These are phyloP conservation scores for Petrocephalus zakoni DNA, from an alignment of 2,113 vertebrate genomes.

Conservation along the genomic window DNA sequence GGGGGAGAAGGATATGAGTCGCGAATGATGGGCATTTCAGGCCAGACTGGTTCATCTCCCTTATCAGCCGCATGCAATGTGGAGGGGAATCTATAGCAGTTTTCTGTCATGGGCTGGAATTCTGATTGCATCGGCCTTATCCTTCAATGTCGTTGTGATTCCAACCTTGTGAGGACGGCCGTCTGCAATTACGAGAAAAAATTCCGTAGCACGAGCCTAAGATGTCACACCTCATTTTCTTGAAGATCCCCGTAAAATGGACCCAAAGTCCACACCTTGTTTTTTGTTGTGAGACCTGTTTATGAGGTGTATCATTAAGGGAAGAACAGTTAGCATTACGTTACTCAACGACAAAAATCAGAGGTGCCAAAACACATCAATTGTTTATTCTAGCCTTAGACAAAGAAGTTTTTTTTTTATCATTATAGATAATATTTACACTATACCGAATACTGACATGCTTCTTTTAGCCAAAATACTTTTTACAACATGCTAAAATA, in stretches of 20 bases:
- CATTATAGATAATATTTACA: background rate
- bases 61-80: conserved; percentile 29
- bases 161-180: conserved; percentile 29
- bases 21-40: conserved; percentile 32
- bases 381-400: background rate
- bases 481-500: background rate
- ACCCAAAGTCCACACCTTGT: background rate
- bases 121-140: conserved; percentile 31
- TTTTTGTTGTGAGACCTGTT: background rate
- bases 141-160: conserved; percentile 1
- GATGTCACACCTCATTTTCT: background rate
- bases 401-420: background rate
- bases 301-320: background rate
- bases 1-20: conserved; percentile 29
- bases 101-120: conserved; percentile 28
- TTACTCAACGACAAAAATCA: background rate
- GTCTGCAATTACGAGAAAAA: conserved; percentile 31
- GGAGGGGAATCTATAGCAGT: conserved; percentile 8
- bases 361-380: background rate
- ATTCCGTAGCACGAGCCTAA: background rate
- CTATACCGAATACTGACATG: background rate
- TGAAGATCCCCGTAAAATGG: background rate
- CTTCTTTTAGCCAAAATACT: background rate
- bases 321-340: background rate
- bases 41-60: conserved; percentile 27